Conservation (phyloP, 2,113 vertebrate species). For the Coracopsis vasa region DNA sequence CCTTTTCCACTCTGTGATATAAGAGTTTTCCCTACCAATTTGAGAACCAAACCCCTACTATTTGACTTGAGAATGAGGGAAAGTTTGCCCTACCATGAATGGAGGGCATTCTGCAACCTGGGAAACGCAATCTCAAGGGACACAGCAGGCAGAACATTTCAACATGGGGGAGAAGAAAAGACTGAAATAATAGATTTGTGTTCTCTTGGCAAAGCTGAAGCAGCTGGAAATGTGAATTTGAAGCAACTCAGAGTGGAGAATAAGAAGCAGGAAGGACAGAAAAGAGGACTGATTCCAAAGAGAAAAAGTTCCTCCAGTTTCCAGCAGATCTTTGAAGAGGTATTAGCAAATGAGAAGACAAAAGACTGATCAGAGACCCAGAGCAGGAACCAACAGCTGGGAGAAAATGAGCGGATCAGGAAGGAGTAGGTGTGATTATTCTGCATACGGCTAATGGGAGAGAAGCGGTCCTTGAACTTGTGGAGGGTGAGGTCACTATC, state of each 20-base stretch:
- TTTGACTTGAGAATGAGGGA: background rate
- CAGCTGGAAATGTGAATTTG: background rate
- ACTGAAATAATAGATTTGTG: background rate
- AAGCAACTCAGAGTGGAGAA: background rate
- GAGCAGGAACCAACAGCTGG: conserved; percentile 44
- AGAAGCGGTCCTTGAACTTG: conserved; percentile 58
- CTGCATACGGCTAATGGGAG: background rate
- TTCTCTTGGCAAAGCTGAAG: background rate
- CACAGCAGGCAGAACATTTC: background rate
- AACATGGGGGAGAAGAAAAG: background rate
- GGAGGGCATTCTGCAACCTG: background rate
- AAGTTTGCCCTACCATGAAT: background rate
- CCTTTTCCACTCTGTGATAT: background rate
- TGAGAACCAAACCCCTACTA: background rate
- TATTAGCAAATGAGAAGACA: background rate
- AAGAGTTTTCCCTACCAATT: background rate
- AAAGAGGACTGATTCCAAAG: background rate
- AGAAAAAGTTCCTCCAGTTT: background rate
- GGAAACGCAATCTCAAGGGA: background rate
- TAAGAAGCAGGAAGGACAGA: background rate
- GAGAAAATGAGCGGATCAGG: conserved; percentile 15
- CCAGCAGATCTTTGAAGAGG: background rate
- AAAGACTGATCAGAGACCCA: background rate
- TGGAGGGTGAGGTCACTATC: conserved; percentile 8
- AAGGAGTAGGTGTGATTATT: conserved; percentile 28